Base-by-base conservation (phyloP, 2,113 vertebrate species). In the Boleophthalmus pectinirostris region DNA sequence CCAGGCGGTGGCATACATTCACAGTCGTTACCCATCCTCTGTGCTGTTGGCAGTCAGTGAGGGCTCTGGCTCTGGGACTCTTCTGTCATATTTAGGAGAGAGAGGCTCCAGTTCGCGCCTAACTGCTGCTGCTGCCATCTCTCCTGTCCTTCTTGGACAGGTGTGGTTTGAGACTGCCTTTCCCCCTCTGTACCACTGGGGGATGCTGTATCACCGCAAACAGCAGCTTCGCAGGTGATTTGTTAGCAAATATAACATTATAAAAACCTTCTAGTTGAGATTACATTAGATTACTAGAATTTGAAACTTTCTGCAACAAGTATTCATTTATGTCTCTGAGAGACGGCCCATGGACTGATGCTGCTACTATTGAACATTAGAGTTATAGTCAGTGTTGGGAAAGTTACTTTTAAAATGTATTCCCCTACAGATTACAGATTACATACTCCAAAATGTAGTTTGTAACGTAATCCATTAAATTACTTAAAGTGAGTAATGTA, bases 81-180 rank as follows among this genome's bases (percentile, higher is more conserved):
- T 97, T 73, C 94, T 96, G 3, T 94, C 95, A 71, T 96, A 95
- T 88, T 86, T 96, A 77, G 96, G 96, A 0, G 96, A 96, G 78
- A 92, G 92, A 5, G 96, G 96, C 24, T 97, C 95, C 12, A 94
- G 95, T 61, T 95, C 95, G 61, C 74, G 85, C 82, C 73, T 97
- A 79, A 91, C 88, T 0, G 95, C 95, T 0, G 96, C 94, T 0
- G 95, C 94, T 78, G 95, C 95, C 89, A 88, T 97, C 82, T 96
- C 96, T 4, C 95, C 97, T 0, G 83, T 97, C 38, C 94, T 97
- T 72, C 89, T 94, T 3, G 94, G 91, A 69, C 93, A 93, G n/a
- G 89, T 93, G 68, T 98, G 96, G 96, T 94, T 96, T 46, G 94
- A 97, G 56, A 86, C 82, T 0, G 84, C 90, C 46, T 82, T 94